phyloP scores from a whole-genome alignment of 2,888 invertebrate genomes.

The Ophonus ardosiacus region DNA sequence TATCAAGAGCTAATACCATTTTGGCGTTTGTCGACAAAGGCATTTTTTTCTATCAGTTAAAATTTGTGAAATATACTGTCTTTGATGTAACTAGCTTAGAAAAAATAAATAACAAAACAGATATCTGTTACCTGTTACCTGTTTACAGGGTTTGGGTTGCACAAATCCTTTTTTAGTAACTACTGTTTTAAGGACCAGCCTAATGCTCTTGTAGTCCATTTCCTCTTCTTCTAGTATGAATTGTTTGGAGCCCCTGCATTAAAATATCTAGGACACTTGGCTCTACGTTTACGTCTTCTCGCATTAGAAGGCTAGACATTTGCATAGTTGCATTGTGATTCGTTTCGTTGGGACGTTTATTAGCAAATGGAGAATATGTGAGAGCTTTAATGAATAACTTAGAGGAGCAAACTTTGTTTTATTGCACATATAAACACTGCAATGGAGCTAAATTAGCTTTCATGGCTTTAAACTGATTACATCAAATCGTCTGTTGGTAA shows the following conservation, averaged over 20 bases:
- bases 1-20: too few species aligned
- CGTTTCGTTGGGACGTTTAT: not conserved
- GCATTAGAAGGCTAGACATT: not conserved
- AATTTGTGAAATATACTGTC: too few species aligned
- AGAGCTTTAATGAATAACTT: constrained; percentile 3
- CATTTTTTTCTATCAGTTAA: too few species aligned
- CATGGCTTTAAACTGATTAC: not conserved
- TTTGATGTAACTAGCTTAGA: too few species aligned
- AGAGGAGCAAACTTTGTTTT: not conserved
- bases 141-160: too few species aligned
- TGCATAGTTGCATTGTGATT: constrained; percentile 15
- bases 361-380: constrained; percentile 2
- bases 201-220: too few species aligned
- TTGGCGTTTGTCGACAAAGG: too few species aligned
- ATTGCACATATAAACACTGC: not conserved
- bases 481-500: not conserved
- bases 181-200: too few species aligned
- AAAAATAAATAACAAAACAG: too few species aligned
- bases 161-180: too few species aligned
- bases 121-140: too few species aligned
- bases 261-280: not conserved
- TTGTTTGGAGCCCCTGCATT: not conserved
- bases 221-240: too few species aligned
- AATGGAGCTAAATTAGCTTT: not conserved
- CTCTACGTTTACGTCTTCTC: not conserved